Conservation (phyloP, 2,888 invertebrate genomes). For the Limnephilus marmoratus region DNA sequence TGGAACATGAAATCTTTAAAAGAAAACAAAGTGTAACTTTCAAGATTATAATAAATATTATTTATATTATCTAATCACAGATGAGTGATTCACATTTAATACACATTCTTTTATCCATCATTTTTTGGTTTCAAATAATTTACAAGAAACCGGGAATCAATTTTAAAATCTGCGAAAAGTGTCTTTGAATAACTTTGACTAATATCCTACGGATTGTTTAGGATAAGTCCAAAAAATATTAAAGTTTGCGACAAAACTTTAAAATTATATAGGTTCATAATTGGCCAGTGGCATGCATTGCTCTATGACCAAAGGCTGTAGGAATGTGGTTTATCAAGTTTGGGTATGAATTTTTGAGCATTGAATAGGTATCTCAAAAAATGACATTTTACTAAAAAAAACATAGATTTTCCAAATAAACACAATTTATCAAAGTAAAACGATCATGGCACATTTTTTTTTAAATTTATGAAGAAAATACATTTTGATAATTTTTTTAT, state of each 20-base stretch:
- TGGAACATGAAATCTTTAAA: not conserved
- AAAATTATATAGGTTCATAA: not conserved
- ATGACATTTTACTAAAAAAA: no score
- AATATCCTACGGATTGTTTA: not conserved
- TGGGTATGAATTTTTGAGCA: no score
- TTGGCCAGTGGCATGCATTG: not conserved
- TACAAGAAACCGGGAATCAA: not conserved
- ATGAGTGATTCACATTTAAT: not conserved
- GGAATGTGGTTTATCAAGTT: no score
- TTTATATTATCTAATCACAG: not conserved
- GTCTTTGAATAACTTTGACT: not conserved
- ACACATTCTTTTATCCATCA: not conserved
- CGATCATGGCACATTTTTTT: no score
- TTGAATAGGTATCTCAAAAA: no score
- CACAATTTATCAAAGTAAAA: no score
- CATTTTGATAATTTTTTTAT: no score
- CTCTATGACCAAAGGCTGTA: no score
- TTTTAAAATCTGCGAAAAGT: not conserved
- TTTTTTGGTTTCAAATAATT: not conserved
- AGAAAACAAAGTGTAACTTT: not conserved
- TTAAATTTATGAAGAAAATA: no score
- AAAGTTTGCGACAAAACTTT: not conserved
- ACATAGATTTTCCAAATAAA: no score
- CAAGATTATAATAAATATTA: not conserved
- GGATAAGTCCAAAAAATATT: not conserved